phyloP scores from a whole-genome alignment of 1,140 invertebrate species.

The Anastrepha obliqua region DNA sequence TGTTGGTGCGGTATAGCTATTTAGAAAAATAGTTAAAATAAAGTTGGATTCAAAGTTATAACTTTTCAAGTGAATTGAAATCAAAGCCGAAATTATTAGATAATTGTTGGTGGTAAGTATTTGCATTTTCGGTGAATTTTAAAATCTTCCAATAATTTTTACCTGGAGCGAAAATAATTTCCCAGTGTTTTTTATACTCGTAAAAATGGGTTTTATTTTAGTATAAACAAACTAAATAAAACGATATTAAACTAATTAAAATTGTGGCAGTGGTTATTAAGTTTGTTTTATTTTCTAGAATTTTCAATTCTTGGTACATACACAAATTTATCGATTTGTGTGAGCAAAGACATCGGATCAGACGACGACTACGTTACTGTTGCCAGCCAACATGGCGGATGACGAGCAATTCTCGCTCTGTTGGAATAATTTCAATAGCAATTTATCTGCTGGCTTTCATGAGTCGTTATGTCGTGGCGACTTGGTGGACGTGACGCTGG shows the following conservation, averaged over 20 bases:
- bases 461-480: constrained; percentile 83
- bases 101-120: neutral
- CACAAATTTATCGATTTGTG: constrained; percentile 55
- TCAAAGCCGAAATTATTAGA: neutral
- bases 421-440: constrained; percentile 85
- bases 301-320: constrained; percentile 20
- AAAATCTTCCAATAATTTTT: neutral
- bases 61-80: neutral
- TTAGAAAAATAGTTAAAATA: constrained; percentile 40
- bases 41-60: neutral
- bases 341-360: constrained; percentile 9
- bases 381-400: constrained; percentile 77
- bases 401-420: constrained; percentile 83
- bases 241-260: neutral
- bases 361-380: constrained; percentile 49
- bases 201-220: constrained; percentile 21
- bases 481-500: constrained; percentile 86
- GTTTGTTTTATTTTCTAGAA: constrained; percentile 1
- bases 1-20: neutral
- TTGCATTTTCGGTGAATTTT: neutral
- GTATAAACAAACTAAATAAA: constrained; percentile 39
- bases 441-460: constrained; percentile 82
- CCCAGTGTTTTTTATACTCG: constrained; percentile 6
- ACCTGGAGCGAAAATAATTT: constrained; percentile 26
- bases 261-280: neutral